Conservation (phyloP, 1,140 invertebrate species). For the Trichonephila clavata region DNA sequence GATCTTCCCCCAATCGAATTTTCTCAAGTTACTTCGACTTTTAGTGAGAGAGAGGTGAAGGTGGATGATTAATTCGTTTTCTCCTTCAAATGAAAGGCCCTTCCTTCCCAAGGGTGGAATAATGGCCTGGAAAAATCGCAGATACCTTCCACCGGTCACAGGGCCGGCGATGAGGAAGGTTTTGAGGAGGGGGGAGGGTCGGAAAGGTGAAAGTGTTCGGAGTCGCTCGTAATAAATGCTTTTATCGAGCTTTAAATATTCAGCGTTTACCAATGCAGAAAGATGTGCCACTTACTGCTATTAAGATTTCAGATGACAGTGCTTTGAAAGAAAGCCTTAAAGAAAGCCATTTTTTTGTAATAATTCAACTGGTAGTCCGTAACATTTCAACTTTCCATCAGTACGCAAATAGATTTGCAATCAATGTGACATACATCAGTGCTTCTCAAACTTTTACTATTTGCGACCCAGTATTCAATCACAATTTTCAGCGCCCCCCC, state of each 20-base stretch:
- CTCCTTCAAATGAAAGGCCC: conserved; percentile 1
- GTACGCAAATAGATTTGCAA: no score
- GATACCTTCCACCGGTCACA: conserved; percentile 22
- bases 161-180: not conserved
- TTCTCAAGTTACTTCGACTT: conserved; percentile 58
- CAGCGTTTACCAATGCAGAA: not conserved
- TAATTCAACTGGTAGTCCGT: no score
- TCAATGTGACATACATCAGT: no score
- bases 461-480: no score
- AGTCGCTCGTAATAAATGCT: conserved; percentile 30
- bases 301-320: not conserved
- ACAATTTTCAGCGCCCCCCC: no score
- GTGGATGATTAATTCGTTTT: conserved; percentile 71
- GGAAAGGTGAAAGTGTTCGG: not conserved
- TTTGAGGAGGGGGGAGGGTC: not conserved
- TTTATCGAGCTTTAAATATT: not conserved
- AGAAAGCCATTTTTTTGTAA: no score
- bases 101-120: conserved; percentile 17
- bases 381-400: no score
- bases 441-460: no score
- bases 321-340: not conserved
- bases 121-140: conserved; percentile 57
- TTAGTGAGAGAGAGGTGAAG: not conserved
- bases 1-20: conserved; percentile 59
- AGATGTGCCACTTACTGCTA: not conserved